Conservation (phyloP, 2,113 vertebrate species). For the Phyllopteryx taeniolatus region DNA sequence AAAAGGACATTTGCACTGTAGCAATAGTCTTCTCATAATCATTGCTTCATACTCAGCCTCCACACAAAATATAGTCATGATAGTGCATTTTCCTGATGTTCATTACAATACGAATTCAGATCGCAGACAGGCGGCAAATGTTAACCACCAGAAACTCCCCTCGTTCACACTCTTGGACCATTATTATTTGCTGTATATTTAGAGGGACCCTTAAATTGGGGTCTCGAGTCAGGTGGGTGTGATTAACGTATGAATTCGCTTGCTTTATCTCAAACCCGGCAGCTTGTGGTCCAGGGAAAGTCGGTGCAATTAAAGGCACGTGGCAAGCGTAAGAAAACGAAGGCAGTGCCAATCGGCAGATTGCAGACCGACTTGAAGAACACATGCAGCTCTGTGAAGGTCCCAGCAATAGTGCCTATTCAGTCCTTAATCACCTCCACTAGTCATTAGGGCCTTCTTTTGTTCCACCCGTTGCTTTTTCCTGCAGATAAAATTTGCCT, state of each 20-base stretch:
- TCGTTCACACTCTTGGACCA: slow-evolving; percentile 31
- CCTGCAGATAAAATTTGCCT: slow-evolving; percentile 55
- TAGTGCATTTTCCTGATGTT: slow-evolving; percentile 27
- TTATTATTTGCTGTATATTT: slow-evolving; percentile 56
- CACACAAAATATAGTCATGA: neutral
- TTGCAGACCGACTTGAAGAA: slow-evolving; percentile 50
- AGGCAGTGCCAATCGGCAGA: slow-evolving; percentile 55
- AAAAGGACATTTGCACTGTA: slow-evolving; percentile 37
- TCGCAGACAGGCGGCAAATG: slow-evolving; percentile 28
- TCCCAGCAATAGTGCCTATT: slow-evolving; percentile 49
- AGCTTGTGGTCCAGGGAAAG: slow-evolving; percentile 50
- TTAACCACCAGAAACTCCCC: slow-evolving; percentile 22
- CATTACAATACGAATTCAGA: slow-evolving; percentile 45
- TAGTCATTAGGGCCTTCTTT: slow-evolving; percentile 65
- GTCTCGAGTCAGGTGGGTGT: slow-evolving; percentile 52
- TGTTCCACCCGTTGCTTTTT: slow-evolving; percentile 49
- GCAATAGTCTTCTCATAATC: slow-evolving; percentile 34
- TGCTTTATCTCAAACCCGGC: slow-evolving; percentile 63
- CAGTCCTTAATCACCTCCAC: slow-evolving; percentile 68
- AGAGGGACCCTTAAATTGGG: slow-evolving; percentile 51
- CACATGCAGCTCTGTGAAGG: slow-evolving; percentile 31
- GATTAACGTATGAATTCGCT: slow-evolving; percentile 58
- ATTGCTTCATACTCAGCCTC: slow-evolving; percentile 27
- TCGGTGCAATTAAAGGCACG: slow-evolving; percentile 57
- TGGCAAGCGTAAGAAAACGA: slow-evolving; percentile 32